Percentiles rank a stretch among this genome's conserved stretches.
These are phyloP conservation scores for Mnemiopsis leidyi DNA, from an alignment of 37 sponge, comb jelly and placozoan genomes.

Conservation along the genomic window DNA sequence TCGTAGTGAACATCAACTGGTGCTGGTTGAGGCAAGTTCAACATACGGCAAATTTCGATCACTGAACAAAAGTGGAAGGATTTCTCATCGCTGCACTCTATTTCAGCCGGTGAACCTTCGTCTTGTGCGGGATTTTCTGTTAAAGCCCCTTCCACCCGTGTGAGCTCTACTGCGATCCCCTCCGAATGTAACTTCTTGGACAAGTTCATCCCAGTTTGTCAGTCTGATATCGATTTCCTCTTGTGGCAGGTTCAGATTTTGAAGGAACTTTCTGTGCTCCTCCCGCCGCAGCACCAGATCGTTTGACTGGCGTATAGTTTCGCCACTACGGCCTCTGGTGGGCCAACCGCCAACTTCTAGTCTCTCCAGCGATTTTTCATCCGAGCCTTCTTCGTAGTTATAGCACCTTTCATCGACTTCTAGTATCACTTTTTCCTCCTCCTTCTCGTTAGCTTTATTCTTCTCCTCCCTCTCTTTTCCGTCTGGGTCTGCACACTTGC, in stretches of 20 bases:
- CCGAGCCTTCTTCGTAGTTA: conserved; percentile 7
- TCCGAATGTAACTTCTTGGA: conserved; percentile 4
- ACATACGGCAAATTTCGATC: too few relatives aligned
- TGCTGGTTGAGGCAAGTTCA: too few relatives aligned
- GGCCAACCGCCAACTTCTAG: background rate
- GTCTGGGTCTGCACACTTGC: background rate
- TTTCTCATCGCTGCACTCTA: too few relatives aligned
- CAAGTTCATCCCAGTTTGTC: background rate
- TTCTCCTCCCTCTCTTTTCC: background rate
- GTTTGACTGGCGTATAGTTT: conserved; percentile 18
- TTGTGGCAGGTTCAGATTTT: background rate
- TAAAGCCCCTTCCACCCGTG: background rate
- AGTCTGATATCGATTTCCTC: background rate
- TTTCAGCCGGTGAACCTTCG: background rate
- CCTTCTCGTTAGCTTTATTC: background rate
- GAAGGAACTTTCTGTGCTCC: conserved; percentile 3
- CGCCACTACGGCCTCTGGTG: conserved; percentile 31
- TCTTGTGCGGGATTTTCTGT: background rate
- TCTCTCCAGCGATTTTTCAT: background rate
- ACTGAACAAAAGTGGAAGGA: too few relatives aligned
- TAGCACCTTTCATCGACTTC: background rate
- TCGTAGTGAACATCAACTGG: too few relatives aligned
- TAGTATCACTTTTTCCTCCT: too few relatives aligned
- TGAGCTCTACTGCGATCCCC: conserved; percentile 35
- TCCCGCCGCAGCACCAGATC: conserved; percentile 5